Percentiles rank a stretch among this genome's conserved stretches.
phyloP scores from a whole-genome alignment of 1,140 invertebrate species.

The Drosophila miranda region DNA sequence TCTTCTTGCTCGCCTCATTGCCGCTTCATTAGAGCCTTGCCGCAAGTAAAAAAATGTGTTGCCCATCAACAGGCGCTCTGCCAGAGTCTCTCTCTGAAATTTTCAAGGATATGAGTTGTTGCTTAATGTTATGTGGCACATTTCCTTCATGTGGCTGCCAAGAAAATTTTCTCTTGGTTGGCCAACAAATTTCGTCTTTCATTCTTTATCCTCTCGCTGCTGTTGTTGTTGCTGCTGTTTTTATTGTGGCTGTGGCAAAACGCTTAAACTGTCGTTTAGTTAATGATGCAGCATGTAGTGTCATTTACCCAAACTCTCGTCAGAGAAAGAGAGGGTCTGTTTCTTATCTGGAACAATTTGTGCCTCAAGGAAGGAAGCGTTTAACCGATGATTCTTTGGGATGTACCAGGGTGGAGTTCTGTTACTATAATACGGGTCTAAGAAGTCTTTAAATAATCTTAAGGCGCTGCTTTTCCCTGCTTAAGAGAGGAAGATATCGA shows the following conservation, averaged over 20 bases:
- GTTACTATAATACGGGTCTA: no score
- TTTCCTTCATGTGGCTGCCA: slow-evolving; percentile 33
- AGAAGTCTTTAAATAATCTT: no score
- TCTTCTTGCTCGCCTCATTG: slow-evolving; percentile 44
- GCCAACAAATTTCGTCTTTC: slow-evolving; percentile 29
- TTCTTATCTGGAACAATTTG: slow-evolving; percentile 51
- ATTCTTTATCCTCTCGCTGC: slow-evolving; percentile 13
- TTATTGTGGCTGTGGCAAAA: slow-evolving; percentile 22
- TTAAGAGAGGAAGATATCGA: no score
- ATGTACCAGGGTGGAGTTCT: not conserved
- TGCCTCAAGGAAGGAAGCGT: slow-evolving; percentile 5
- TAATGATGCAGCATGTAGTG: slow-evolving; percentile 72
- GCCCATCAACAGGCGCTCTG: slow-evolving; percentile 65
- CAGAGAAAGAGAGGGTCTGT: slow-evolving; percentile 13
- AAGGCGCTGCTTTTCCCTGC: no score
- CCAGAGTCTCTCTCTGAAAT: slow-evolving; percentile 26
- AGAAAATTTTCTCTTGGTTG: slow-evolving; percentile 41
- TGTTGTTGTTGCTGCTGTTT: slow-evolving; percentile 6
- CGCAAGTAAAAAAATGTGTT: slow-evolving; percentile 49
- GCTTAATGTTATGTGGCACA: slow-evolving; percentile 71
- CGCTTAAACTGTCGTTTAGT: slow-evolving; percentile 75
- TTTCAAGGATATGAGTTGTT: slow-evolving; percentile 76
- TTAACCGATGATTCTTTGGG: not conserved
- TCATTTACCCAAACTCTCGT: slow-evolving; percentile 24
- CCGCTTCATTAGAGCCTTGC: slow-evolving; percentile 64